phyloP scores from a whole-genome alignment of 2,888 invertebrate genomes.

The Falcaria lacertinaria region DNA sequence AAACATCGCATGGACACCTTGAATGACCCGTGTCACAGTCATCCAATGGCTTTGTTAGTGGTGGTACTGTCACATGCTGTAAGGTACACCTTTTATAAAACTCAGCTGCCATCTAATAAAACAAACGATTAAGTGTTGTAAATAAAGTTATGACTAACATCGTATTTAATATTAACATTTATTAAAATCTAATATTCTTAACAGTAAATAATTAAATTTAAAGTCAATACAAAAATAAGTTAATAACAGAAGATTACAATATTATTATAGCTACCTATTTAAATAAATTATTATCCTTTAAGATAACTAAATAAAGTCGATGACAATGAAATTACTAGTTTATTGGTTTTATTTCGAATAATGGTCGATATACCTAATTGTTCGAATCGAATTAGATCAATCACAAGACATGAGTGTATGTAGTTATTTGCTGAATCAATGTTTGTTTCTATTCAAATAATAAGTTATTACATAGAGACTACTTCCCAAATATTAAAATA shows the following conservation, averaged over 20 bases:
- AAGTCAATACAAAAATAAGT: conserved; percentile 23
- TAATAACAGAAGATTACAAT: conserved; percentile 5
- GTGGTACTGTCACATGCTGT: conserved; percentile 24
- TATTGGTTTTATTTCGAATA: no score
- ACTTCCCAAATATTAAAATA: no score
- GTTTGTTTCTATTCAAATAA: no score
- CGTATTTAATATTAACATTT: conserved; percentile 7
- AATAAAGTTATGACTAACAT: not conserved
- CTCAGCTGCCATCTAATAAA: not conserved
- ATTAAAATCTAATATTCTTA: conserved; percentile 1
- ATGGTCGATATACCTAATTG: no score
- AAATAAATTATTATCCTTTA: conserved; percentile 2
- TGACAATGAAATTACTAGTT: not conserved
- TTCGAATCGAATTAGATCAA: no score
- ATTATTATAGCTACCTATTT: not conserved
- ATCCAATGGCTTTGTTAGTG: conserved; percentile 24
- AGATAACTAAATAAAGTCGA: not conserved
- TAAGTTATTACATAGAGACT: no score
- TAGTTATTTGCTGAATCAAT: no score
- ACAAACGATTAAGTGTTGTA: not conserved
- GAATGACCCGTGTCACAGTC: conserved; percentile 21
- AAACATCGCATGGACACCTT: not conserved
- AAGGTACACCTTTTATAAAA: conserved; percentile 12
- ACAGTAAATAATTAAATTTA: not conserved
- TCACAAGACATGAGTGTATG: no score